phyloP scores from a whole-genome alignment of 2,888 invertebrate genomes.

The Monochamus alternatus region DNA sequence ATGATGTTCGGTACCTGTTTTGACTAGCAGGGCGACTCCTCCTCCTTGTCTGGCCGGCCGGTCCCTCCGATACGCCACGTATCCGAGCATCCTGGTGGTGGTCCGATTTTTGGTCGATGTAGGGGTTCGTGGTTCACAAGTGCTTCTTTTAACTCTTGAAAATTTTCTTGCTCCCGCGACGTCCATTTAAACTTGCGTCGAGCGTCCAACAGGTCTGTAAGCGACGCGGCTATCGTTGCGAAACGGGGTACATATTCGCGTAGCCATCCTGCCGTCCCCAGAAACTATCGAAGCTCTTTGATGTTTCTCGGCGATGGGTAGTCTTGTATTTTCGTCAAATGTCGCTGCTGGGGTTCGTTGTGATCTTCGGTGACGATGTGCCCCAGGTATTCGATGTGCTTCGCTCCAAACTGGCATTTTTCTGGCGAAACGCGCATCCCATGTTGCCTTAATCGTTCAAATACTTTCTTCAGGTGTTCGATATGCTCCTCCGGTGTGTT shows the following conservation, averaged over 20 bases:
- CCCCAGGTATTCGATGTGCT: constrained; percentile 41
- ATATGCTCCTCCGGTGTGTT: constrained; percentile 46
- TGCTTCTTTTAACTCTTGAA: constrained; percentile 39
- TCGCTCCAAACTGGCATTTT: constrained; percentile 46
- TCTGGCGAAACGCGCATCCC: constrained; percentile 34
- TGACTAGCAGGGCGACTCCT: too few relatives aligned
- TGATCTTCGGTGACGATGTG: constrained; percentile 42
- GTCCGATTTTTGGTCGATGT: background rate
- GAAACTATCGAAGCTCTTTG: constrained; percentile 46
- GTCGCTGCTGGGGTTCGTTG: constrained; percentile 9
- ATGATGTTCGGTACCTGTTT: too few relatives aligned
- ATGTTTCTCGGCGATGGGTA: constrained; percentile 32
- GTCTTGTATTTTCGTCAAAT: background rate
- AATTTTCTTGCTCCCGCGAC: constrained; percentile 30
- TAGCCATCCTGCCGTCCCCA: constrained; percentile 56
- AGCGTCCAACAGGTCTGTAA: constrained; percentile 46
- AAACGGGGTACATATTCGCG: constrained; percentile 55
- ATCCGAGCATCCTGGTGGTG: too few relatives aligned
- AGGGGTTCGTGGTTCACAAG: constrained; percentile 45
- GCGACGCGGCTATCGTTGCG: constrained; percentile 47
- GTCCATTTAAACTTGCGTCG: constrained; percentile 40
- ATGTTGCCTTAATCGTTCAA: constrained; percentile 49
- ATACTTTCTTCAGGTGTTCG: constrained; percentile 42
- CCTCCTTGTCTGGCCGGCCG: too few relatives aligned
- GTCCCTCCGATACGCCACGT: too few relatives aligned